Percentiles rank a stretch among this genome's conserved stretches.
Evolutionary conservation across 2,113 vertebrate genomes (phyloP).

Genomic region (Nothoprocta pentlandii): DNA sequence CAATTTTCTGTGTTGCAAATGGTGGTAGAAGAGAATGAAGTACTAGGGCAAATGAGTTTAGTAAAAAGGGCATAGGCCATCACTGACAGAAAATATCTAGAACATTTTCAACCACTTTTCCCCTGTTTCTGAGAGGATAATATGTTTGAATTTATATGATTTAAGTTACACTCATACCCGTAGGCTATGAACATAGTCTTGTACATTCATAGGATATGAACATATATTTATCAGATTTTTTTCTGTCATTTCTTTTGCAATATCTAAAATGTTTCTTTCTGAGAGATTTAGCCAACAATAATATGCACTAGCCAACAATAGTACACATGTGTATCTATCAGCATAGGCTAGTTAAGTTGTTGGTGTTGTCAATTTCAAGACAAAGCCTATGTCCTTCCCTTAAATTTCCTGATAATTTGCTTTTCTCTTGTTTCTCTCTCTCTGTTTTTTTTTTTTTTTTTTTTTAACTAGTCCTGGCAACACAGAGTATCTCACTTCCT

Average conservation of each 20-base stretch:
- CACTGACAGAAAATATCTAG: not conserved
- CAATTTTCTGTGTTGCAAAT: slow-evolving; percentile 35
- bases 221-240: not conserved
- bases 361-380: not conserved
- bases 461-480: not conserved
- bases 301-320: not conserved
- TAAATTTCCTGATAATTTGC: not conserved
- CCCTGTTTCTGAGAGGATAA: not conserved
- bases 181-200: not conserved
- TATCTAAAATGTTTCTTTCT: not conserved
- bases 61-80: not conserved
- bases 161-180: not conserved
- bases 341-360: not conserved
- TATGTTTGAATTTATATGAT: not conserved
- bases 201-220: not conserved
- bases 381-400: not conserved
- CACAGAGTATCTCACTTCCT: not conserved
- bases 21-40: not conserved
- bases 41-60: not conserved
- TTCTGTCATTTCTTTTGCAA: not conserved
- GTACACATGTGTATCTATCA: not conserved
- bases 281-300: not conserved
- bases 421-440: not conserved
- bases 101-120: not conserved
- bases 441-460: not conserved